Evolutionary conservation across 2,113 vertebrate species (phyloP).

Genomic region (Gambusia affinis): DNA sequence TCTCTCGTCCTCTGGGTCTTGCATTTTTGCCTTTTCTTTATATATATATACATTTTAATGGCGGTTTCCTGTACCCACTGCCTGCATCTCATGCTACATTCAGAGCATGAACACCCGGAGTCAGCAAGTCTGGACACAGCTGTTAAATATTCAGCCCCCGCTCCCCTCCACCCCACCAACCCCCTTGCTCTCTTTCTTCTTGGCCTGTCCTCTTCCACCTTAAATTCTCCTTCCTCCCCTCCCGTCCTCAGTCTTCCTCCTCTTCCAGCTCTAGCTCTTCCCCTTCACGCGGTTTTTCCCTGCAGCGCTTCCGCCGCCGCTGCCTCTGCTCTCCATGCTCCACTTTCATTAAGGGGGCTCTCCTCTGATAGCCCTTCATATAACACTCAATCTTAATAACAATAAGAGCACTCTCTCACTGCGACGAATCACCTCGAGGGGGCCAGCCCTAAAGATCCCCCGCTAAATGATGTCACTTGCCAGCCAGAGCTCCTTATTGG

Average conservation of each 20-base stretch:
- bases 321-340: slow-evolving; percentile 56
- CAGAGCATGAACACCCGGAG: slow-evolving; percentile 73
- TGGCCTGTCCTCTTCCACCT: slow-evolving; percentile 43
- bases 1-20: slow-evolving; percentile 11
- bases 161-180: not conserved
- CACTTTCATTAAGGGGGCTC: slow-evolving; percentile 77
- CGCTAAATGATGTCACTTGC: slow-evolving; percentile 74
- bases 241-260: slow-evolving; percentile 6
- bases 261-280: slow-evolving; percentile 7
- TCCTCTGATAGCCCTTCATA: slow-evolving; percentile 79
- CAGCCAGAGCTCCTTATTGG: slow-evolving; percentile 53
- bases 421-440: slow-evolving; percentile 71
- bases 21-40: slow-evolving; percentile 16
- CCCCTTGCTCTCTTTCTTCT: slow-evolving; percentile 21
- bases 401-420: slow-evolving; percentile 71
- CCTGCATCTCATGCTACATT: slow-evolving; percentile 66
- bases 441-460: slow-evolving; percentile 60
- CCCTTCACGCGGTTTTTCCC: slow-evolving; percentile 25
- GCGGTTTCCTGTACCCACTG: slow-evolving; percentile 41
- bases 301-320: slow-evolving; percentile 13
- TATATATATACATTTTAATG: not conserved
- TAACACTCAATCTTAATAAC: slow-evolving; percentile 81
- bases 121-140: slow-evolving; percentile 78
- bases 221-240: slow-evolving; percentile 25
- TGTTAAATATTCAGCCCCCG: slow-evolving; percentile 75